A percentile compares a stretch with the other conserved stretches of the same genome.
Conservation (phyloP, 2,888 invertebrate species). For the Pocota personata region DNA sequence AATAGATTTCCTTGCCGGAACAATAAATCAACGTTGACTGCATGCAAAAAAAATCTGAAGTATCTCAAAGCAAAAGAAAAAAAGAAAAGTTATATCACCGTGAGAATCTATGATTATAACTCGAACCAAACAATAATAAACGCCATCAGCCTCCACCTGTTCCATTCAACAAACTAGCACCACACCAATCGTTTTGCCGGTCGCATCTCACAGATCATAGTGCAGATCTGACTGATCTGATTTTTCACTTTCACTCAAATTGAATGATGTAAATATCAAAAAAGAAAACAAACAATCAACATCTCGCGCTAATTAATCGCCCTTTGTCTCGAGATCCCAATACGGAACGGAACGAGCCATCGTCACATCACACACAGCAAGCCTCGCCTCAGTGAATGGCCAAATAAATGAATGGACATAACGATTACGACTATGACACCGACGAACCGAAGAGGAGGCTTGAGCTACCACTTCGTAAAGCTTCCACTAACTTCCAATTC, state of each 20-base stretch:
- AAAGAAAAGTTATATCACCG: constrained; percentile 34
- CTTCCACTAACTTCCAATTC: constrained; percentile 15
- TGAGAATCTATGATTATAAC: constrained; percentile 36
- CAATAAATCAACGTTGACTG: constrained; percentile 37
- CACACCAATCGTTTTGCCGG: neutral
- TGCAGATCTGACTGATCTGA: constrained; percentile 37
- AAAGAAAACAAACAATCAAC: constrained; percentile 39
- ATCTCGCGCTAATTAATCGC: constrained; percentile 64
- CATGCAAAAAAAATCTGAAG: constrained; percentile 8
- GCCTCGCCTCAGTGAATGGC: constrained; percentile 30
- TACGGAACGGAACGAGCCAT: constrained; percentile 30
- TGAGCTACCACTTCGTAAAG: constrained; percentile 3
- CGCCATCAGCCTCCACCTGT: constrained; percentile 27
- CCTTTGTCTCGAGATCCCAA: constrained; percentile 65
- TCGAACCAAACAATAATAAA: constrained; percentile 41
- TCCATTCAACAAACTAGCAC: neutral
- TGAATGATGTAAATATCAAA: constrained; percentile 44
- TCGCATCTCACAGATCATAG: neutral
- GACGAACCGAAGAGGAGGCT: neutral
- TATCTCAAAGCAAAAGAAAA: neutral
- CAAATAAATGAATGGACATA: constrained; percentile 54
- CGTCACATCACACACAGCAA: constrained; percentile 7
- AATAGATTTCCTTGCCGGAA: constrained; percentile 39
- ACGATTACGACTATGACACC: neutral
- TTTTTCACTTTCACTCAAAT: constrained; percentile 69